These are phyloP conservation scores for Acrossocheilus wenchowensis DNA, from an alignment of 2,797 vertebrate genomes.

Conservation along the genomic window DNA sequence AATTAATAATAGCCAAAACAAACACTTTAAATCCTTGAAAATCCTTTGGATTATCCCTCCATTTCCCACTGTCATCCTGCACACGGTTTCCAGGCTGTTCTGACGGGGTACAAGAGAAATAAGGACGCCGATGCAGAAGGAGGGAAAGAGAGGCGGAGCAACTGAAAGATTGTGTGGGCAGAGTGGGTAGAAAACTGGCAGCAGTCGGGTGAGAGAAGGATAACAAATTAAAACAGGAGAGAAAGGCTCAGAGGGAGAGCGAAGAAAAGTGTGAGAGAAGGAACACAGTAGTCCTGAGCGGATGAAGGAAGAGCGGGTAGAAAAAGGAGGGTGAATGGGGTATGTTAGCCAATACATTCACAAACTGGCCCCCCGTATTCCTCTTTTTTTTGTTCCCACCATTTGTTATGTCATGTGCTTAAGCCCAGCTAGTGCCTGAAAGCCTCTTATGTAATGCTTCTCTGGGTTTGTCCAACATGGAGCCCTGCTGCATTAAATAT, in stretches of 20 bases:
- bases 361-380: conserved; percentile 27
- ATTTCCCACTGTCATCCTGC: conserved; percentile 51
- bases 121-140: conserved; percentile 39
- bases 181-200: conserved; percentile 37
- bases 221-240: conserved; percentile 52
- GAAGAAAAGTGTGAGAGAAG: conserved; percentile 69
- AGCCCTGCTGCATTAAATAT: conserved; percentile 77
- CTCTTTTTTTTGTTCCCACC: conserved; percentile 4
- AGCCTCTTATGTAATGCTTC: conserved; percentile 79
- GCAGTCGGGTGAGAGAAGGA: conserved; percentile 51
- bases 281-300: conserved; percentile 72
- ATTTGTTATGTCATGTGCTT: conserved; percentile 57
- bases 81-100: conserved; percentile 32
- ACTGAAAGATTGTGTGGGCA: conserved; percentile 40
- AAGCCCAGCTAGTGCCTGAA: conserved; percentile 69
- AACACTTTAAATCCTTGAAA: conserved; percentile 55
- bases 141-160: conserved; percentile 44
- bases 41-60: conserved; percentile 54
- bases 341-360: not conserved
- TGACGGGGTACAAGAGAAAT: conserved; percentile 31
- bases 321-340: conserved; percentile 40
- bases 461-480: conserved; percentile 76
- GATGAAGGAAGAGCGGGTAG: conserved; percentile 53
- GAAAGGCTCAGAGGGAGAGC: conserved; percentile 61
- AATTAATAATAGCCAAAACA: conserved; percentile 57